Base-by-base conservation (phyloP, 2,113 vertebrate genomes). In the Sinocyclocheilus maitianheensis region DNA sequence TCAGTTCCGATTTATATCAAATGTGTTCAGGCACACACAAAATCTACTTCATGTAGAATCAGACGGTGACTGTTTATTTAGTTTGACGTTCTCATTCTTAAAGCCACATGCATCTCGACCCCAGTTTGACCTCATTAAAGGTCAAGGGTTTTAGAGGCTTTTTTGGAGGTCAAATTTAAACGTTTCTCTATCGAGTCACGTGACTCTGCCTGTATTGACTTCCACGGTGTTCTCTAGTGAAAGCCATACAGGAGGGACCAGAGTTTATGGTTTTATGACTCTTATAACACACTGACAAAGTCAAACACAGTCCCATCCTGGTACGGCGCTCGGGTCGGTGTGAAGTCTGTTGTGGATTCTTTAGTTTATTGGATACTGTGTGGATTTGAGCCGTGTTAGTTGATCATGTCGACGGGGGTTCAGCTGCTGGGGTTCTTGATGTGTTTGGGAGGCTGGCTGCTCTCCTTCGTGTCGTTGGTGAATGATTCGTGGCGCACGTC, bases 401-500 rank as follows among this genome's bases (percentile, higher is more conserved):
- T 48, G 87, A 90, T 71, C 60, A 95, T 96, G 95, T 89, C 91
- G 79, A 88, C 87, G n/a, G 76, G 75, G 0, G 14, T 93, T 87
- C 92, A 96, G 91, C 79, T 95, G 0, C 67, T 89, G 90, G 93
- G 94, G 0, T 91, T 94, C 80, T 11, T 95, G 81, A 71, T 95
- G 91, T 90, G 91, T 80, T 72, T 95, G 87, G 88, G 55, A 55
- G 94, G 95, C 3, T 92, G 92, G 88, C 89, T 93, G 83, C 18
- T 94, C 43, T 86, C 91, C 74, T 93, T 90, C 84, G 86, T 90
- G n/a, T 89, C 91, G 34, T 88, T 96, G 82, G 67, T 92, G 0
- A 90, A 94, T 77, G 80, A 89, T 58, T 93, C 92, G 65, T 96
- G 95, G 95, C 94, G 92, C n/a, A 88, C 92, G 18, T 94, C 95